A percentile compares a stretch with the other conserved stretches of the same genome.
Evolutionary conservation across 2,113 vertebrate genomes (phyloP).

Genomic region (Aphyosemion australe): DNA sequence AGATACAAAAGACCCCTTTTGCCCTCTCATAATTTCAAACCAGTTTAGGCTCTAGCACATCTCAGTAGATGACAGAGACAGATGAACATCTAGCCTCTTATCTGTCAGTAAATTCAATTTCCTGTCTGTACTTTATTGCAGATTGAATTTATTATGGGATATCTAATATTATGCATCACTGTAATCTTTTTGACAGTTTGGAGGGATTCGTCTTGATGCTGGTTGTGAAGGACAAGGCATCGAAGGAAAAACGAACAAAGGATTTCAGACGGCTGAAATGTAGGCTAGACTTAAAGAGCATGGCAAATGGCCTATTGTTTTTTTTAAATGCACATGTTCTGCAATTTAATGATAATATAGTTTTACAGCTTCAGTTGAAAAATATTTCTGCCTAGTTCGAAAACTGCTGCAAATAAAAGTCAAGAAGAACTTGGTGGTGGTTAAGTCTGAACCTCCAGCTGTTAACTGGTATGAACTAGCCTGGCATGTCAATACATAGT

Average conservation of each 20-base stretch:
- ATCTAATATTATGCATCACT: constrained; percentile 15
- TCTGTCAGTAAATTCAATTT: constrained; percentile 53
- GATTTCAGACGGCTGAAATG: not conserved
- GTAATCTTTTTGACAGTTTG: constrained; percentile 12
- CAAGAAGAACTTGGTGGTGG: not conserved
- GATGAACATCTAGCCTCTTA: constrained; percentile 34
- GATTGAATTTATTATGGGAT: constrained; percentile 25
- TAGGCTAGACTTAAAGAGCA: not conserved
- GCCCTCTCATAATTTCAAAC: constrained; percentile 21
- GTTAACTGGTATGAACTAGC: too few species aligned
- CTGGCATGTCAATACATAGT: too few species aligned
- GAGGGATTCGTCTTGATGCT: constrained; percentile 7
- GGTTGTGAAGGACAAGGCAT: constrained; percentile 12
- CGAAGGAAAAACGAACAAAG: not conserved
- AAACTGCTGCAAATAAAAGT: not conserved
- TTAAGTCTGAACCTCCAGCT: too few species aligned
- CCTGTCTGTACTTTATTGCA: constrained; percentile 45
- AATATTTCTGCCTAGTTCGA: not conserved
- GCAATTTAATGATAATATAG: not conserved
- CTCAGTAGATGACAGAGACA: constrained; percentile 19
- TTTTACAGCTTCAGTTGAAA: not conserved
- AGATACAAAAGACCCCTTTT: constrained; percentile 10
- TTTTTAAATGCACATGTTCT: constrained; percentile 1
- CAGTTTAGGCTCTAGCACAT: constrained; percentile 2
- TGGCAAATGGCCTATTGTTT: constrained; percentile 1